These are phyloP conservation scores for Bubalus kerabau DNA, from an alignment of 2,113 vertebrate species.

Conservation along the genomic window DNA sequence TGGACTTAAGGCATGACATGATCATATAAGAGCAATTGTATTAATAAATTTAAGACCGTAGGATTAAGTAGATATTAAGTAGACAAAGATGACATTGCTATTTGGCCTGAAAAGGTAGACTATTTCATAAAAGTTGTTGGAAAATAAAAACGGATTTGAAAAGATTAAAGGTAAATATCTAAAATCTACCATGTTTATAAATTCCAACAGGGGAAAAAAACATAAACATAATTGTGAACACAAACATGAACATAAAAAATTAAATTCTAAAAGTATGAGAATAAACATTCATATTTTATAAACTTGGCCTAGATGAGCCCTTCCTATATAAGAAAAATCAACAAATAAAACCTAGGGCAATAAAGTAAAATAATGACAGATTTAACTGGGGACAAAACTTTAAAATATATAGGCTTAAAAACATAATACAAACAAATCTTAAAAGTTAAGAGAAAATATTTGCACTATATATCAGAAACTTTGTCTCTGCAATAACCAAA, in stretches of 20 bases:
- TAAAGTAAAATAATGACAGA: background rate
- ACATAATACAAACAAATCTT: background rate
- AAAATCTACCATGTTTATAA: background rate
- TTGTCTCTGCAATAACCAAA: background rate
- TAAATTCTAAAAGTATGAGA: background rate
- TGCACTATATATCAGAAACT: background rate
- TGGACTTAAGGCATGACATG: background rate
- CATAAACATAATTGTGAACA: background rate
- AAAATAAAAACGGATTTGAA: background rate
- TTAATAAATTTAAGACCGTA: background rate
- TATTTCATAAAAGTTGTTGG: background rate
- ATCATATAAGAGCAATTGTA: background rate
- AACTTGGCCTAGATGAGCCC: background rate
- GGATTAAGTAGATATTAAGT: background rate
- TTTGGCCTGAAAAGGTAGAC: background rate
- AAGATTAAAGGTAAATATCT: background rate
- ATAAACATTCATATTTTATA: background rate
- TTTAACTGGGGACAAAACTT: background rate
- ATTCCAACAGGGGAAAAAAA: background rate
- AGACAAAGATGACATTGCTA: background rate
- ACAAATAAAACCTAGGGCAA: background rate
- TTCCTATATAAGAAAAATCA: background rate
- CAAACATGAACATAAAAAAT: background rate
- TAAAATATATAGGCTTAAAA: background rate
- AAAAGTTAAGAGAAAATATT: background rate